Base-by-base conservation (phyloP, 2,888 invertebrate genomes). In the Nasonia oneida region DNA sequence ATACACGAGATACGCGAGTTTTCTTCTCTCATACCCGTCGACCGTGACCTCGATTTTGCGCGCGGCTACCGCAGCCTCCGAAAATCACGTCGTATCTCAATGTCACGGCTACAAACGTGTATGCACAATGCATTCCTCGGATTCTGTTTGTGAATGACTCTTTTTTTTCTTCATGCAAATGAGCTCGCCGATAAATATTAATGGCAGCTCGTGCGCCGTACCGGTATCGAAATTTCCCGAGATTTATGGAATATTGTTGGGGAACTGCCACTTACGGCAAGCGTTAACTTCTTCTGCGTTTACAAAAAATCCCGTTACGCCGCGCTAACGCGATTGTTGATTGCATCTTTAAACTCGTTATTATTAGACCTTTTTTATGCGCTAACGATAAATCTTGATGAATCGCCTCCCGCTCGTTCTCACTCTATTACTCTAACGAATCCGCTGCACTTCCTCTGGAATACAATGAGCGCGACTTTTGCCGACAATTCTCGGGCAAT, bases 41-140 rank as follows among this genome's bases (percentile, higher is more conserved):
- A 88, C 90, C 90, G 89, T 91, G 90, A 91, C 90, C 89, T 86
- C 88, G 87, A 75, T 88, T 89, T 88, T 86, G 18, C 67, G 18
- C 71, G 83, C 88, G 81, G 87, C 71, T 42, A 87, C 87, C 86
- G 88, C 88, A 88, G 81, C 42, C 57, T 39, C 74, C 57, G 23
- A 78, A 78, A 79, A 79, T 67, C 77, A 47, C 67, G 2, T 42
- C 42, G 73, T 76, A 76, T 57, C 29, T 5, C 37, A 74, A 61
- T 64, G 70, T 67, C 83, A 79, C 29, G 53, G 74, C 47, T 12
- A 33, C 3, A 29, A 29, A 29, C 29, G 29, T 50, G 50, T 42
- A 47, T 10, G 61, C 14, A 23, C 61, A 61, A 10, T 61, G 23
- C 29, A 29, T 29, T 29, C 29, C 29, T 29, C 29, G 29, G 29